Evolutionary conservation across 2,888 invertebrate genomes (phyloP).

Genomic region (Andrena fulva): DNA sequence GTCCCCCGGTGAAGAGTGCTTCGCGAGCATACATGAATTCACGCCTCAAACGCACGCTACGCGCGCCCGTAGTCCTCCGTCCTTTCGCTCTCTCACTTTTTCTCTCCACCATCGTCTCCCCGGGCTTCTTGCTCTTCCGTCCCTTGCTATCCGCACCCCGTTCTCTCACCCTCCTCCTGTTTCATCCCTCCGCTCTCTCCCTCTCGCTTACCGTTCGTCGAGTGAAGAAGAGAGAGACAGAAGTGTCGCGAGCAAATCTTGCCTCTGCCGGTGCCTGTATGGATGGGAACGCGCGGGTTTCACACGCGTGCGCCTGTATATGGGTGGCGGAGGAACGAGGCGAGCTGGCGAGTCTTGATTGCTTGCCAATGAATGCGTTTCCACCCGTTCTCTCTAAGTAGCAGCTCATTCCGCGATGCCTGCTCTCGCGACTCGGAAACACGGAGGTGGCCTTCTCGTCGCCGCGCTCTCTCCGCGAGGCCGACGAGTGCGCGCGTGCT

Average conservation of each 20-base stretch:
- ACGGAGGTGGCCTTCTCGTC: slow-evolving; percentile 60
- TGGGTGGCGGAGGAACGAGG: slow-evolving; percentile 35
- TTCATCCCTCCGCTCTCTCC: background rate
- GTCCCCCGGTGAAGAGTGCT: slow-evolving; percentile 82
- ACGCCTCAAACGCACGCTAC: slow-evolving; percentile 76
- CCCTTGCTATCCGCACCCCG: slow-evolving; percentile 23
- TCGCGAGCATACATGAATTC: slow-evolving; percentile 82
- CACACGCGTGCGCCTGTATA: slow-evolving; percentile 19
- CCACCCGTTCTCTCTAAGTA: slow-evolving; percentile 75
- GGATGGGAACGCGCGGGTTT: slow-evolving; percentile 30
- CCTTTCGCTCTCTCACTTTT: slow-evolving; percentile 34
- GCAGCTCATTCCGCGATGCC: slow-evolving; percentile 78
- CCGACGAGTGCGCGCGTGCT: slow-evolving; percentile 35
- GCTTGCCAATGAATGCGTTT: slow-evolving; percentile 77
- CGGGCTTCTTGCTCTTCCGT: slow-evolving; percentile 24
- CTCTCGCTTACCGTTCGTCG: background rate
- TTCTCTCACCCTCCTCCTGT: background rate
- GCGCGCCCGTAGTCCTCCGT: slow-evolving; percentile 55
- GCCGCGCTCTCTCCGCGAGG: slow-evolving; percentile 23
- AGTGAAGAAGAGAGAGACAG: background rate
- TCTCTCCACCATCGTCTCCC: slow-evolving; percentile 46
- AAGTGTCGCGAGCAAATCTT: slow-evolving; percentile 55
- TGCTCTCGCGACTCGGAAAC: slow-evolving; percentile 69
- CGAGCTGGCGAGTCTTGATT: slow-evolving; percentile 71
- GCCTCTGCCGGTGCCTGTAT: slow-evolving; percentile 29